A percentile compares a stretch with the other conserved stretches of the same genome.
These are phyloP conservation scores for Heterotilapia buettikoferi DNA, from an alignment of 2,113 vertebrate genomes.

Conservation along the genomic window DNA sequence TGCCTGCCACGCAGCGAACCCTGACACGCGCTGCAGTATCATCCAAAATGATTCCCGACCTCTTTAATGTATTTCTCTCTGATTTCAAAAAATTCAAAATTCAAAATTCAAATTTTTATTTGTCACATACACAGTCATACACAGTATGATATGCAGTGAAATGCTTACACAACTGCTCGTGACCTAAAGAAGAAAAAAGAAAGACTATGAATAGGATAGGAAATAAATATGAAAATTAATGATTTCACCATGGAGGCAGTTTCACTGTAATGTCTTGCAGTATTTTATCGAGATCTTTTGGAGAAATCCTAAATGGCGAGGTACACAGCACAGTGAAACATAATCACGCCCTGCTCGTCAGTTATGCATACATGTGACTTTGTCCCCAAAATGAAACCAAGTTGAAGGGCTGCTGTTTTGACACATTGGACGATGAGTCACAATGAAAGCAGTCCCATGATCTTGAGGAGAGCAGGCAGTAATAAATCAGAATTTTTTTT, in stretches of 20 bases:
- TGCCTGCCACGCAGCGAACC: accelerated
- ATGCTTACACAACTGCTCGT: too few relatives aligned
- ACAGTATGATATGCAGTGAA: too few relatives aligned
- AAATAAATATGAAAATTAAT: too few relatives aligned
- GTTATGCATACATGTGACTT: background rate
- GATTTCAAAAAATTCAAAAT: too few relatives aligned
- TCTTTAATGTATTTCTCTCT: background rate
- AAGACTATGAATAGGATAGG: too few relatives aligned
- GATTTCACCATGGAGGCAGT: background rate
- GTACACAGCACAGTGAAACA: background rate
- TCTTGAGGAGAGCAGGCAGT: background rate
- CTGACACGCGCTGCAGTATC: background rate
- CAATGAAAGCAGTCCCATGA: background rate
- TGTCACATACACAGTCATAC: too few relatives aligned
- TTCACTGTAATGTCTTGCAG: background rate
- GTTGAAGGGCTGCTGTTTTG: background rate
- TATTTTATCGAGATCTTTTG: background rate
- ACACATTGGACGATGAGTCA: background rate
- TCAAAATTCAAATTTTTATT: too few relatives aligned
- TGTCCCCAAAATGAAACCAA: background rate
- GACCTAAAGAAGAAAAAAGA: too few relatives aligned
- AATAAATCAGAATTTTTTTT: background rate
- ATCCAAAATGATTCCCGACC: background rate
- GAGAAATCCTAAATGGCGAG: background rate
- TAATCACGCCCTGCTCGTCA: background rate